A percentile compares a stretch with the other conserved stretches of the same genome.
Evolutionary conservation across 2,113 vertebrate genomes (phyloP).

Genomic region (Haemorhous mexicanus): DNA sequence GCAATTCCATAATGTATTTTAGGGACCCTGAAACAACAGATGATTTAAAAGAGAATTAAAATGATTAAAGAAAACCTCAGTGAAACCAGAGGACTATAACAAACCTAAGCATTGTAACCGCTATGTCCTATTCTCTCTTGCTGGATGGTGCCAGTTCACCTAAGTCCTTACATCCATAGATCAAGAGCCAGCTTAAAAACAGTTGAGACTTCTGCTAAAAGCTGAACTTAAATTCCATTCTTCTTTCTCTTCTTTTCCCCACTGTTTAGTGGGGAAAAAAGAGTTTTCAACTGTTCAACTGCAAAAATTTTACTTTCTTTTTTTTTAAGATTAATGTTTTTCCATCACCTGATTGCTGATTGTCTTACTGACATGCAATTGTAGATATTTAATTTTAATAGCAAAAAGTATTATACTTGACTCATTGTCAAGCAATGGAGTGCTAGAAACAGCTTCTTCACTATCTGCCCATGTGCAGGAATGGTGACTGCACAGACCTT

Average conservation of each 20-base stretch:
- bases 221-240: background rate
- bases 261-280: background rate
- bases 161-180: background rate
- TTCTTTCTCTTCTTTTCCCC: accelerated
- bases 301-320: background rate
- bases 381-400: background rate
- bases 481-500: background rate
- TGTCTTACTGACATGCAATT: background rate
- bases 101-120: background rate
- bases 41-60: background rate
- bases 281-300: background rate
- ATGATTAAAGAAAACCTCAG: background rate
- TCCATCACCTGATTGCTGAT: background rate
- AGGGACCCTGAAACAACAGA: background rate
- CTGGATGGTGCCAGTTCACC: background rate
- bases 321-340: background rate
- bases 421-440: background rate
- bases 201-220: background rate
- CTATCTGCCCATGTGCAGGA: background rate
- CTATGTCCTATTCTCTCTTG: background rate
- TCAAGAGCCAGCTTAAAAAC: background rate
- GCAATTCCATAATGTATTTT: background rate
- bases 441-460: background rate
- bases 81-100: background rate
- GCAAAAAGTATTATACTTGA: background rate